Evolutionary conservation across 2,113 vertebrate genomes (phyloP).

Genomic region (Diphyllodes magnificus): DNA sequence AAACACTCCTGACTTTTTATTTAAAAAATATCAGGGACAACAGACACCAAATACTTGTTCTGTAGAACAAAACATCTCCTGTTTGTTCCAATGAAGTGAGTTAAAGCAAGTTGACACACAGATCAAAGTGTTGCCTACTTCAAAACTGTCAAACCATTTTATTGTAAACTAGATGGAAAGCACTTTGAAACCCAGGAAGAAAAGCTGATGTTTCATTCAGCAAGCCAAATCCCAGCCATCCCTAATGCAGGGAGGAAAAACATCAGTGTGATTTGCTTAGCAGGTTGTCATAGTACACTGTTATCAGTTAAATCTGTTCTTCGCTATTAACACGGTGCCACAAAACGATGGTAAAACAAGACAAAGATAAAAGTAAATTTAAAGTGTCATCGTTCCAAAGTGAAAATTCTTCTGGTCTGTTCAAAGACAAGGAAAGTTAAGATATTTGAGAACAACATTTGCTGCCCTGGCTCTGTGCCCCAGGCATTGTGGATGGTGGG

Average conservation of each 20-base stretch:
- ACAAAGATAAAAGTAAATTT: not conserved
- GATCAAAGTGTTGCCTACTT: conserved; percentile 37
- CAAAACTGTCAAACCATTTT: conserved; percentile 33
- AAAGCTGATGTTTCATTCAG: not conserved
- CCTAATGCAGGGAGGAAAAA: not conserved
- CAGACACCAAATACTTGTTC: not conserved
- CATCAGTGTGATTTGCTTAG: not conserved
- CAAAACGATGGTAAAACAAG: not conserved
- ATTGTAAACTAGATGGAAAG: not conserved
- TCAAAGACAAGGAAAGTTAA: not conserved
- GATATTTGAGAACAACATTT: not conserved
- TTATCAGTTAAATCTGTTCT: not conserved
- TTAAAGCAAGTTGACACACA: not conserved
- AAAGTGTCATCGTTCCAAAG: not conserved
- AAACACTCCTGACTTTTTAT: not conserved
- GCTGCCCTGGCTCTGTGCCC: not conserved
- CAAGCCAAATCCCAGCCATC: not conserved
- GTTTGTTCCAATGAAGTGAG: not conserved
- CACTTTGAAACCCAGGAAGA: not conserved
- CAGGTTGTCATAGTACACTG: not conserved
- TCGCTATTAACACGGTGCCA: not conserved
- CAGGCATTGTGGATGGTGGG: rapidly evolving
- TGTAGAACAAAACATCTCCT: not conserved
- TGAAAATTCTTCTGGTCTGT: not conserved
- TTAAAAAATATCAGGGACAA: not conserved